Conservation (phyloP, 2,113 vertebrate species). For the Typhlomys cinereus region DNA sequence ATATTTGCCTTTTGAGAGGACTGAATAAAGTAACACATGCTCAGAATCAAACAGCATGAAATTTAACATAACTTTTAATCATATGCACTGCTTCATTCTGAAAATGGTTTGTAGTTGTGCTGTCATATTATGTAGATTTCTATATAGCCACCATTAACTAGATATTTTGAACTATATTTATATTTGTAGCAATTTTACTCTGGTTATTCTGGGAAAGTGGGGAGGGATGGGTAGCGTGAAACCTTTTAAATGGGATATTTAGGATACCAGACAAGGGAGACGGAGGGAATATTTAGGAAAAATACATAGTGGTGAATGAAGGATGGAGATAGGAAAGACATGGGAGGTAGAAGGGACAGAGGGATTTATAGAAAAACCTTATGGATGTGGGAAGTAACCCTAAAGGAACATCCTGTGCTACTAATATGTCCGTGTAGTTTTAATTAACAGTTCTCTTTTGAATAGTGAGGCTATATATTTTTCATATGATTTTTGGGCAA, state of each 20-base stretch:
- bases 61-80: not conserved
- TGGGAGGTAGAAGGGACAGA: no score
- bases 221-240: no score
- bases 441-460: not conserved
- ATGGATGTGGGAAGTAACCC: no score
- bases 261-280: no score
- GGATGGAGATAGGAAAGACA: no score
- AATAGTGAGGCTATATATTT: not conserved
- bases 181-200: not conserved
- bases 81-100: not conserved
- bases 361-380: no score
- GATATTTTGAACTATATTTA: not conserved
- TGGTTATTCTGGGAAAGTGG: not conserved
- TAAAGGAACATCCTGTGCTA: no score
- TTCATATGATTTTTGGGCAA: not conserved
- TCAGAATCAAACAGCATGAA: not conserved
- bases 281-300: no score
- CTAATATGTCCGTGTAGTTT: not conserved
- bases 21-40: not conserved
- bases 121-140: not conserved
- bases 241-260: no score
- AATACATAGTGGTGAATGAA: no score
- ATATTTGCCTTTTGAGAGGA: not conserved
- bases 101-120: slow-evolving; percentile 1
- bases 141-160: not conserved